These are phyloP conservation scores for Sternarchorhynchus goeldii DNA, from an alignment of 2,797 vertebrate genomes.

Conservation along the genomic window DNA sequence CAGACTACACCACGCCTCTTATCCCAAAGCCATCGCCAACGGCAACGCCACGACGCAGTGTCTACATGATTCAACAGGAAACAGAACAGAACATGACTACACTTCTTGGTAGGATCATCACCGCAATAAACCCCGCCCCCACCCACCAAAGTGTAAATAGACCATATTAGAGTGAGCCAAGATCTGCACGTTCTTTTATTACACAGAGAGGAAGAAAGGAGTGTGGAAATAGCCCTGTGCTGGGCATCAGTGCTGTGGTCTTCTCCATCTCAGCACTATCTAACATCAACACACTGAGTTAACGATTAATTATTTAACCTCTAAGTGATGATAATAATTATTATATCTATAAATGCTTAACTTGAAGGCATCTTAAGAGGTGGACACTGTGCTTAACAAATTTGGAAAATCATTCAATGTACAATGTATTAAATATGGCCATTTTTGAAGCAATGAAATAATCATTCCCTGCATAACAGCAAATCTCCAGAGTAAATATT, in stretches of 20 bases:
- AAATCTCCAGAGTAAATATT: constrained; percentile 17
- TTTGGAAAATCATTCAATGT: not conserved
- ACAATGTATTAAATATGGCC: not conserved
- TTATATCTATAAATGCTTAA: no score
- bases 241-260: constrained; percentile 2
- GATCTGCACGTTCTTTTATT: constrained; percentile 72
- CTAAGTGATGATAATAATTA: not conserved
- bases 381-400: not conserved
- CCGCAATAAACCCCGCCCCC: constrained; percentile 52
- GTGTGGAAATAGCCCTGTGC: constrained; percentile 62
- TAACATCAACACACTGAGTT: not conserved
- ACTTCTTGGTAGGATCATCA: constrained; percentile 74
- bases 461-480: constrained; percentile 9
- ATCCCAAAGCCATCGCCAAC: constrained; percentile 68
- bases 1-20: constrained; percentile 69
- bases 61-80: constrained; percentile 71
- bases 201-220: constrained; percentile 72
- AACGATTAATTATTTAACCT: not conserved
- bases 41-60: constrained; percentile 64
- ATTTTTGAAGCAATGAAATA: constrained; percentile 6
- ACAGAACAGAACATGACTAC: constrained; percentile 68
- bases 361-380: no score
- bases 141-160: constrained; percentile 73
- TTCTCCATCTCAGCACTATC: constrained; percentile 27
- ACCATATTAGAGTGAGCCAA: constrained; percentile 45